phyloP scores from a whole-genome alignment of 2,888 invertebrate genomes.

The Harpalus rufipes region DNA sequence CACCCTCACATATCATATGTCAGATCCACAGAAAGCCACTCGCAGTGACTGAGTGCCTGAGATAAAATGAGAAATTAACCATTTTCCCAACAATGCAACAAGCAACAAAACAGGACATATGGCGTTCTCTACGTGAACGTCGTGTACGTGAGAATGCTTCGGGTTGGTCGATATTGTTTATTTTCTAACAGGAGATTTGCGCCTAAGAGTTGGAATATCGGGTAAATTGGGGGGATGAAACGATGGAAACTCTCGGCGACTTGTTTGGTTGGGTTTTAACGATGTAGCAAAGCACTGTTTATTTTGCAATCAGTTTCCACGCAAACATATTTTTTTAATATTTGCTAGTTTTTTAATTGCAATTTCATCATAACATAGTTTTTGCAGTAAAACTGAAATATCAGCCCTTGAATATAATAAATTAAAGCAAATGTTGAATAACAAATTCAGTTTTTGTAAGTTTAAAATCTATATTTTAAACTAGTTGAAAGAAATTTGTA shows the following conservation, averaged over 20 bases:
- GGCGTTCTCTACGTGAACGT: background rate
- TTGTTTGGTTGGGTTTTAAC: slow-evolving; percentile 39
- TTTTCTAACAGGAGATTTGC: slow-evolving; percentile 14
- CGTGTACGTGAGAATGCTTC: background rate
- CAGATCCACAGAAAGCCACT: slow-evolving; percentile 7
- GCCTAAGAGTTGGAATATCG: slow-evolving; percentile 21
- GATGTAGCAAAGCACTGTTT: slow-evolving; percentile 11
- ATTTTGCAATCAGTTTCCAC: slow-evolving; percentile 16
- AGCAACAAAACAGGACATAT: background rate
- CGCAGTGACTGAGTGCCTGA: slow-evolving; percentile 10
- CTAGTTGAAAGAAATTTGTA: too few relatives aligned
- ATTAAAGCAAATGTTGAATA: too few relatives aligned
- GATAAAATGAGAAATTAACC: slow-evolving; percentile 48
- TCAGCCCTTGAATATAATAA: too few relatives aligned
- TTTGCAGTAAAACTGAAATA: too few relatives aligned
- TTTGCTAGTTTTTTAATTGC: background rate
- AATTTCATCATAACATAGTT: too few relatives aligned
- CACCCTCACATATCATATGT: slow-evolving; percentile 5
- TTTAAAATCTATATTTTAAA: too few relatives aligned
- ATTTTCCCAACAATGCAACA: slow-evolving; percentile 13
- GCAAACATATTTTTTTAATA: background rate
- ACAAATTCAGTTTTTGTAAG: too few relatives aligned
- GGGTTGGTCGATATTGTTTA: slow-evolving; percentile 13
- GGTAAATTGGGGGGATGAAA: slow-evolving; percentile 11
- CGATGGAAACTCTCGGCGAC: background rate